Evolutionary conservation across 2,113 vertebrate species (phyloP).

Genomic region (Hemicordylus capensis): DNA sequence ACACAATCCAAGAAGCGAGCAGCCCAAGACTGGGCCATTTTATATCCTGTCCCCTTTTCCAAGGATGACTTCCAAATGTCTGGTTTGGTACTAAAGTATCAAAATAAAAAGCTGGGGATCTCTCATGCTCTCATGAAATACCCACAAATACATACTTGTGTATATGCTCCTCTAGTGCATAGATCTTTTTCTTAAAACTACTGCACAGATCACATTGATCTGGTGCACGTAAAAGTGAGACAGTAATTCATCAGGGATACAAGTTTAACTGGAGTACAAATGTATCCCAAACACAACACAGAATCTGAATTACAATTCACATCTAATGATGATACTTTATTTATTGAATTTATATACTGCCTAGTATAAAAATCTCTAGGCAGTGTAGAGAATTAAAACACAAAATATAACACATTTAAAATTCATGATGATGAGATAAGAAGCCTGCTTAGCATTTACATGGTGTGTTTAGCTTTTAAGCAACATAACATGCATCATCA

Average conservation of each 20-base stretch:
- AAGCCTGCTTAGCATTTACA: too few relatives aligned
- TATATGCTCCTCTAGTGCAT: not conserved
- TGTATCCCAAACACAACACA: not conserved
- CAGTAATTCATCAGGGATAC: not conserved
- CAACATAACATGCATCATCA: not conserved
- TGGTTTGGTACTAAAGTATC: not conserved
- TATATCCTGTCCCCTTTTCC: not conserved
- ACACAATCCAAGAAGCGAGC: not conserved
- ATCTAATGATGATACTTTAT: not conserved
- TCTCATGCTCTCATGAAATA: not conserved
- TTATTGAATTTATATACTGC: too few relatives aligned
- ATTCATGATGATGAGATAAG: too few relatives aligned
- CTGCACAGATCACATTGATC: not conserved
- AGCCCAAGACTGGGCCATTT: not conserved
- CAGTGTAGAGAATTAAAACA: too few relatives aligned
- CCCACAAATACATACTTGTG: not conserved
- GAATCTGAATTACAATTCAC: not conserved
- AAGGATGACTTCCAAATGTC: not conserved
- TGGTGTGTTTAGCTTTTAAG: not conserved
- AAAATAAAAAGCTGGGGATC: not conserved
- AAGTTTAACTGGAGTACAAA: not conserved
- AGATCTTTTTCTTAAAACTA: not conserved
- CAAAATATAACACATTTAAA: too few relatives aligned
- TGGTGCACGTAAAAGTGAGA: too few relatives aligned
- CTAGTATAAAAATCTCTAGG: too few relatives aligned